These are phyloP conservation scores for Galagoides demidoff DNA, from an alignment of 2,797 vertebrate genomes.

Conservation along the genomic window DNA sequence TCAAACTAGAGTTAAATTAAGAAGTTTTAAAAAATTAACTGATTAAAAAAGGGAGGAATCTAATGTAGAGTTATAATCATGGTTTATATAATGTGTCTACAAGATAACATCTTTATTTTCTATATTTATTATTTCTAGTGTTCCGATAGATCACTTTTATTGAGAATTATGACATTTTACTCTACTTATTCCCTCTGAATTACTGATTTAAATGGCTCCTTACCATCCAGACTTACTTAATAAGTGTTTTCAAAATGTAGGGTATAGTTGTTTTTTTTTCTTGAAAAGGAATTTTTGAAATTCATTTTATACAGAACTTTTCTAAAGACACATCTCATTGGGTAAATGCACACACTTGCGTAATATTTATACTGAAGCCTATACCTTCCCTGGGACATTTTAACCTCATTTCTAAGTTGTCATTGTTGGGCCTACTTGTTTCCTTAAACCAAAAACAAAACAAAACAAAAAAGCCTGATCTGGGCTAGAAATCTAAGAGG, in stretches of 20 bases:
- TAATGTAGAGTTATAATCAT: neutral
- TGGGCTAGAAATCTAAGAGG: too few relatives aligned
- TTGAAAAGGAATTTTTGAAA: slow-evolving; percentile 23
- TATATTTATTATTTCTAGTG: neutral
- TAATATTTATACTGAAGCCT: neutral
- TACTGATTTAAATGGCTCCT: neutral
- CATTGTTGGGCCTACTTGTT: neutral
- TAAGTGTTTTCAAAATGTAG: neutral
- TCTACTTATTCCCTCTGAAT: neutral
- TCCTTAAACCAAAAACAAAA: neutral
- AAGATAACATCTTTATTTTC: neutral
- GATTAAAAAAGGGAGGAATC: neutral
- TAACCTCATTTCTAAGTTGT: too few relatives aligned
- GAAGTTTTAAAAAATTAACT: neutral
- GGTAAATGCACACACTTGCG: neutral
- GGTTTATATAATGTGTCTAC: neutral
- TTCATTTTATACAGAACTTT: neutral
- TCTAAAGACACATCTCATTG: neutral
- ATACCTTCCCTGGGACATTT: neutral
- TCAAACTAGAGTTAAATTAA: neutral
- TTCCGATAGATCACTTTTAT: neutral
- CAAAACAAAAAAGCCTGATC: neutral
- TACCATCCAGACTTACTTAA: neutral
- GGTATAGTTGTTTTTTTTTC: too few relatives aligned
- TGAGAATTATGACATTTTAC: neutral